phyloP scores from a whole-genome alignment of 2,113 vertebrate genomes.

The Lutjanus erythropterus region DNA sequence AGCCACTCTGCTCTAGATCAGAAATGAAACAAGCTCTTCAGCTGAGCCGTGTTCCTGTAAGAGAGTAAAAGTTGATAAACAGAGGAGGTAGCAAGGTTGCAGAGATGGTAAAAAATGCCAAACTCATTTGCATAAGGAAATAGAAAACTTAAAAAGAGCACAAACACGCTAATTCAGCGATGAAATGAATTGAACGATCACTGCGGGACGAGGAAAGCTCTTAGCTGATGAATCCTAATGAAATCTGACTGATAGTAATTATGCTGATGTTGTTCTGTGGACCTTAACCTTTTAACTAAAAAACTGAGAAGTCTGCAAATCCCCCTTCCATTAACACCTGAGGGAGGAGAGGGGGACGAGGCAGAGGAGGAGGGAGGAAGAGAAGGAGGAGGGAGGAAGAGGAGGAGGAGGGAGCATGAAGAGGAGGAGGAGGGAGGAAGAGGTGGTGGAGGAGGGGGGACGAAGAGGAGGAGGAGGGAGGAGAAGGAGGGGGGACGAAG shows the following conservation, averaged over 20 bases:
- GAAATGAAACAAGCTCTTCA: background rate
- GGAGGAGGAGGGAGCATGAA: background rate
- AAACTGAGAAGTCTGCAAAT: constrained; percentile 72
- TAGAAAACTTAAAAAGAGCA: constrained; percentile 59
- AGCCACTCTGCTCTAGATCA: background rate
- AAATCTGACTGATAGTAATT: constrained; percentile 75
- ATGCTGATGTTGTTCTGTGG: constrained; percentile 78
- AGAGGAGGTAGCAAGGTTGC: constrained; percentile 9
- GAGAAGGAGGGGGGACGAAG: background rate
- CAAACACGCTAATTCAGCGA: constrained; percentile 68
- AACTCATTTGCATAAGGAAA: constrained; percentile 69
- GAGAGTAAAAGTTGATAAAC: constrained; percentile 14
- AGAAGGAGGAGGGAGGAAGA: too few species aligned
- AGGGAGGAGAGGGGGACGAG: constrained; percentile 20
- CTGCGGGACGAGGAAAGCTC: constrained; percentile 50
- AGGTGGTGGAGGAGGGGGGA: too few species aligned
- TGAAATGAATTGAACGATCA: constrained; percentile 60
- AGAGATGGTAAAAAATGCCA: constrained; percentile 6
- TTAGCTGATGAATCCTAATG: constrained; percentile 75
- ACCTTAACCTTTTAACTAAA: constrained; percentile 68
- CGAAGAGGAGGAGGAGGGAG: background rate
- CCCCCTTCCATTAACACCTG: constrained; percentile 62
- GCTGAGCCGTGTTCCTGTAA: background rate
- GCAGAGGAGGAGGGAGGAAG: background rate
- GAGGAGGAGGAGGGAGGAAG: background rate